A percentile compares a stretch with the other conserved stretches of the same genome.
phyloP scores from a whole-genome alignment of 2,888 invertebrate genomes.

The Polyommatus iphigenia region DNA sequence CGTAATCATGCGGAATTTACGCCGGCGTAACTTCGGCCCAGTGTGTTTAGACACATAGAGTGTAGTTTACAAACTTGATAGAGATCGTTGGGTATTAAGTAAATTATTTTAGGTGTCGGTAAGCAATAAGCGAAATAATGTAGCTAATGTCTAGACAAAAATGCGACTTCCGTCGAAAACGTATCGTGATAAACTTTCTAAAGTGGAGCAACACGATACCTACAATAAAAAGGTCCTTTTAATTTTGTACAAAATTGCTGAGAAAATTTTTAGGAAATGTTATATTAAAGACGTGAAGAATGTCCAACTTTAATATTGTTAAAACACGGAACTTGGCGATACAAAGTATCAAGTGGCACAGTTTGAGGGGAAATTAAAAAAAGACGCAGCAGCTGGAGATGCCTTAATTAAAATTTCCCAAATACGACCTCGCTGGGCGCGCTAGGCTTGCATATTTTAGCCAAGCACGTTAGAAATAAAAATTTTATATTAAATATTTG shows the following conservation, averaged over 20 bases:
- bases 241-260: neutral
- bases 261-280: neutral
- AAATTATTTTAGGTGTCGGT: too few relatives aligned
- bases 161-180: neutral
- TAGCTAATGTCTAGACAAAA: too few relatives aligned
- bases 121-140: too few relatives aligned
- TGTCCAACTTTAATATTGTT: slow-evolving; percentile 19
- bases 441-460: slow-evolving; percentile 42
- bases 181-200: neutral
- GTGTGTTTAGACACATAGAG: too few relatives aligned
- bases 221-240: slow-evolving; percentile 2
- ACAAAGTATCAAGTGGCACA: slow-evolving; percentile 46
- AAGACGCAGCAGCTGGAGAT: slow-evolving; percentile 65
- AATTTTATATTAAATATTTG: neutral
- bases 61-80: too few relatives aligned
- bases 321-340: slow-evolving; percentile 27
- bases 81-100: too few relatives aligned
- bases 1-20: too few relatives aligned
- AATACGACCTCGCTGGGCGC: slow-evolving; percentile 64
- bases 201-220: neutral
- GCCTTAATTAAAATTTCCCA: slow-evolving; percentile 76
- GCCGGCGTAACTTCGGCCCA: too few relatives aligned
- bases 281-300: slow-evolving; percentile 19
- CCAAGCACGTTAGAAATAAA: slow-evolving; percentile 2
- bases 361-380: slow-evolving; percentile 72